Conservation (phyloP, 1,140 invertebrate species). For the Cyrtorhinus lividipennis region DNA sequence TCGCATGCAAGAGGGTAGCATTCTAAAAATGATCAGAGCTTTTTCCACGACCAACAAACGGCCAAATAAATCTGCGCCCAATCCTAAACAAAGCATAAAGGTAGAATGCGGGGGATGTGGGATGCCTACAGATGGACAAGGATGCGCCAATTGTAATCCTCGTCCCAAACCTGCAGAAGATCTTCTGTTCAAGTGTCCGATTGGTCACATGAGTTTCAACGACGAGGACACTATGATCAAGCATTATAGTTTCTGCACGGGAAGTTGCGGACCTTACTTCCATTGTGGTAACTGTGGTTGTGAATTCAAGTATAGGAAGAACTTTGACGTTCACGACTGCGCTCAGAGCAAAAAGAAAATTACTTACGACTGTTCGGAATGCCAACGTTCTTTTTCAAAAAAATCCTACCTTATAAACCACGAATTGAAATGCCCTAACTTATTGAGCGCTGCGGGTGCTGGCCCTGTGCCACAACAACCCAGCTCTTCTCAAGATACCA, state of each 20-base stretch:
- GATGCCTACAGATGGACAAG: neutral
- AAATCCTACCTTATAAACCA: slow-evolving; percentile 10
- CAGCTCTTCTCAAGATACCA: neutral
- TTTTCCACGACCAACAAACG: too few relatives aligned
- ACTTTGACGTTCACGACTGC: neutral
- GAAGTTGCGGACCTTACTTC: neutral
- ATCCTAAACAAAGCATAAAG: neutral
- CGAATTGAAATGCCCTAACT: slow-evolving; percentile 6
- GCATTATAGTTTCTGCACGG: slow-evolving; percentile 9
- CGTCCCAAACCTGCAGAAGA: neutral
- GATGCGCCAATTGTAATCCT: neutral
- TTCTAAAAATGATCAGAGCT: neutral
- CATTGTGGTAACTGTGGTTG: neutral
- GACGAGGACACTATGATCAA: neutral
- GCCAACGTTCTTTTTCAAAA: neutral
- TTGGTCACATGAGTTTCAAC: slow-evolving; percentile 7
- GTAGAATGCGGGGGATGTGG: neutral
- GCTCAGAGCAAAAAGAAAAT: neutral
- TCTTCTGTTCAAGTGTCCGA: slow-evolving; percentile 4
- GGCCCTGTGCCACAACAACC: neutral
- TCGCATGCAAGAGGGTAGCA: neutral
- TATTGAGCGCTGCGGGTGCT: neutral
- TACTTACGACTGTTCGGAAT: slow-evolving; percentile 2
- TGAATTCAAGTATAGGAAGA: slow-evolving; percentile 5
- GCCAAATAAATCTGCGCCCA: neutral